Evolutionary conservation across 2,888 invertebrate species (phyloP).

Genomic region (Spodoptera picta): DNA sequence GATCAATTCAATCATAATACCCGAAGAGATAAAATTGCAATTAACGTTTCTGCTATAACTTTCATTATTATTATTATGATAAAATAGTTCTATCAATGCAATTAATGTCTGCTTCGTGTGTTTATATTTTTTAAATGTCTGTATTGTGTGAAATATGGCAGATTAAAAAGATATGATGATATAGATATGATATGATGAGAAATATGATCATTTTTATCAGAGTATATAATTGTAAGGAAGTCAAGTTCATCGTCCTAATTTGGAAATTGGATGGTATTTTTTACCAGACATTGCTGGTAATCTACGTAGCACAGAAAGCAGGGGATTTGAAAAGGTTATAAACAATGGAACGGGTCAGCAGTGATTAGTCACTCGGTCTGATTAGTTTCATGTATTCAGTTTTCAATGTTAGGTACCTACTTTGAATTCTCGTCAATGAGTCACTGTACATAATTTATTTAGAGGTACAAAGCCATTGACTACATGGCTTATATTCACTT

Average conservation of each 20-base stretch:
- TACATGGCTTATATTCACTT: slow-evolving; percentile 16
- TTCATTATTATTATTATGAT: slow-evolving; percentile 26
- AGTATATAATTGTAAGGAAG: too few relatives aligned
- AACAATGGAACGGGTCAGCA: slow-evolving; percentile 59
- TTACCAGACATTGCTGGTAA: too few relatives aligned
- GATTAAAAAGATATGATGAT: not conserved
- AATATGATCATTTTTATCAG: too few relatives aligned
- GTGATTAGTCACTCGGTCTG: slow-evolving; percentile 60
- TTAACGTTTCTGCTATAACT: slow-evolving; percentile 6
- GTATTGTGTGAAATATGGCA: slow-evolving; percentile 21
- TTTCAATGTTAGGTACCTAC: slow-evolving; percentile 52
- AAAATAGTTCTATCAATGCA: slow-evolving; percentile 15
- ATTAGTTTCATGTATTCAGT: slow-evolving; percentile 63
- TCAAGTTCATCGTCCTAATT: too few relatives aligned
- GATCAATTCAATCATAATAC: slow-evolving; percentile 12
- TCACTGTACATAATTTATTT: slow-evolving; percentile 27
- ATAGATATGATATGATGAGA: too few relatives aligned
- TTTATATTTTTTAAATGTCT: slow-evolving; percentile 21
- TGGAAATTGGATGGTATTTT: too few relatives aligned
- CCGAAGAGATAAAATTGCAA: slow-evolving; percentile 19
- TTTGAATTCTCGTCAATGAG: slow-evolving; percentile 38
- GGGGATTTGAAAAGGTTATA: slow-evolving; percentile 52
- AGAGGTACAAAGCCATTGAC: slow-evolving; percentile 15
- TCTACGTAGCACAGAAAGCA: slow-evolving; percentile 25
- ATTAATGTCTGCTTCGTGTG: slow-evolving; percentile 15